A percentile compares a stretch with the other conserved stretches of the same genome.
These are phyloP conservation scores for Coracias cyanogaster DNA, from an alignment of 2,797 vertebrate genomes.

Conservation along the genomic window DNA sequence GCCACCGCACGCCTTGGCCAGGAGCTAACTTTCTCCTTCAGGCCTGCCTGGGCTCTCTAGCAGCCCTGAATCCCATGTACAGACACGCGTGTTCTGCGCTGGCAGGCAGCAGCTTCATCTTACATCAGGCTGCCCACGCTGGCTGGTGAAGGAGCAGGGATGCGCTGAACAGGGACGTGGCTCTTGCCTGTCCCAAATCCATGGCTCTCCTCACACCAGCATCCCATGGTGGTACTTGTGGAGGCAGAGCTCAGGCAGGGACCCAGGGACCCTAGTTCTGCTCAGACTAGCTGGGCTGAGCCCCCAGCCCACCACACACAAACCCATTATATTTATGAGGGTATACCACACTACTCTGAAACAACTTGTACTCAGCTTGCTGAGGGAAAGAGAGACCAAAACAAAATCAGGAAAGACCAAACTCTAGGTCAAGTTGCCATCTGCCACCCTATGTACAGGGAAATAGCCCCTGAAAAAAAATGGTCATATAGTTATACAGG, in stretches of 20 bases:
- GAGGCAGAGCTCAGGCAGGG: neutral
- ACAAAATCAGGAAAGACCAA: neutral
- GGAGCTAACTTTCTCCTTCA: neutral
- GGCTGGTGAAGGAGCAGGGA: neutral
- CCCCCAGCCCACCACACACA: neutral
- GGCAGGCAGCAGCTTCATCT: neutral
- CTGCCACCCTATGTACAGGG: neutral
- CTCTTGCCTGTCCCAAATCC: neutral
- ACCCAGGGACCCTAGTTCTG: neutral
- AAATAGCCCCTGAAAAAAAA: neutral
- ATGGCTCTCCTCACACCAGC: neutral
- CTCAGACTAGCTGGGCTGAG: neutral
- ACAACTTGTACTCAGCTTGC: neutral
- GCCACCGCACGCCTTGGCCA: accelerated
- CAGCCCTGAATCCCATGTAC: accelerated
- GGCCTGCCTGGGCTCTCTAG: neutral
- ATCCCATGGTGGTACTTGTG: accelerated
- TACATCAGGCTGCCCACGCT: neutral
- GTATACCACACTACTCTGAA: neutral
- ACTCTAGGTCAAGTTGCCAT: neutral
- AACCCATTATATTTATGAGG: accelerated
- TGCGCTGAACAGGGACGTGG: accelerated
- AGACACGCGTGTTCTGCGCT: accelerated
- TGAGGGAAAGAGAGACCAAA: neutral
- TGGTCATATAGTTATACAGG: neutral